phyloP scores from a whole-genome alignment of 1,140 invertebrate genomes.

The Ceratitis capitata region DNA sequence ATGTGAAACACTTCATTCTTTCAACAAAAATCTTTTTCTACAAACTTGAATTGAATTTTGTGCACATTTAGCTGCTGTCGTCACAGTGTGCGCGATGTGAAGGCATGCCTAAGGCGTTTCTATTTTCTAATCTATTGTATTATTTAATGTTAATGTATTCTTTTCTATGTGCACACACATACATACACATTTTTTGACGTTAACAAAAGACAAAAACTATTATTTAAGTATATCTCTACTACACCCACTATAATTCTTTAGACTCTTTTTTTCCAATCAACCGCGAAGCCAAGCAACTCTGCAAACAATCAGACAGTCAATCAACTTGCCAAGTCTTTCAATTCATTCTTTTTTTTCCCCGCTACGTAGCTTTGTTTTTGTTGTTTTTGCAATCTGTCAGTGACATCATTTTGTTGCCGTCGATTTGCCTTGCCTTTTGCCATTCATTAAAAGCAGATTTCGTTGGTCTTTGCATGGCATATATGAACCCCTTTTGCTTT shows the following conservation, averaged over 20 bases:
- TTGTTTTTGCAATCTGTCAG: not conserved
- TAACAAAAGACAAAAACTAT: not conserved
- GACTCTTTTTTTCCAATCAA: not conserved
- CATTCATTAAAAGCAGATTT: not conserved
- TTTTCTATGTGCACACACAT: not conserved
- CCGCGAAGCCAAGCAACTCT: slow-evolving; percentile 1
- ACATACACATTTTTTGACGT: not conserved
- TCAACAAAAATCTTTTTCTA: too few relatives aligned
- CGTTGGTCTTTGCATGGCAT: not conserved
- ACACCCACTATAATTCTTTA: not conserved
- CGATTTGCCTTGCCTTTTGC: not conserved
- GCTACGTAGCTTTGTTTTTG: not conserved
- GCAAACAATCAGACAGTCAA: slow-evolving; percentile 7
- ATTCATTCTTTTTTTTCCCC: slow-evolving; percentile 11
- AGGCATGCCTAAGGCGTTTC: too few relatives aligned
- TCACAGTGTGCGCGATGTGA: too few relatives aligned
- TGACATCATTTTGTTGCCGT: slow-evolving; percentile 4
- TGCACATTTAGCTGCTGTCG: too few relatives aligned
- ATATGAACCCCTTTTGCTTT: not conserved
- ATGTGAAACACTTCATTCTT: too few relatives aligned
- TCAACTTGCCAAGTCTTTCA: slow-evolving; percentile 8
- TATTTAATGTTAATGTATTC: not conserved
- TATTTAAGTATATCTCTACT: not conserved
- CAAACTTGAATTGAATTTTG: too few relatives aligned
- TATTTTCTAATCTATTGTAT: not conserved